Evolutionary conservation across 2,797 vertebrate genomes (phyloP).

Genomic region (Phrynocephalus vlangalii): DNA sequence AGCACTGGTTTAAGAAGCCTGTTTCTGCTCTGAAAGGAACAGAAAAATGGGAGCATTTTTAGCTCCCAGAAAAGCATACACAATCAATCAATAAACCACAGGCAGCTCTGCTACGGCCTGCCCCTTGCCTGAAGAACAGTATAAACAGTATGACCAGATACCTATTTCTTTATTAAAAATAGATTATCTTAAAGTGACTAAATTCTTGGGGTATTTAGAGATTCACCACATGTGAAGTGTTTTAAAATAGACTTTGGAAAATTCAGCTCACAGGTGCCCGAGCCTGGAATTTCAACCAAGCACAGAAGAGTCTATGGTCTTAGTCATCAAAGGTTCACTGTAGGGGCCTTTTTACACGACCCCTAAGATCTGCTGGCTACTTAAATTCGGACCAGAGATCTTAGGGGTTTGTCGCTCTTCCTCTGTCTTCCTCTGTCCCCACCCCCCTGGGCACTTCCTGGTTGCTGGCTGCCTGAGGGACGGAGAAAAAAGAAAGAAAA

Average conservation of each 20-base stretch:
- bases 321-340: background rate
- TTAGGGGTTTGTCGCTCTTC: too few relatives aligned
- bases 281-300: background rate
- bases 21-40: slow-evolving; percentile 2
- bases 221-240: background rate
- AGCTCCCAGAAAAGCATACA: background rate
- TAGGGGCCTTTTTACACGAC: too few relatives aligned
- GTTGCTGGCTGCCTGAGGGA: too few relatives aligned
- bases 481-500: too few relatives aligned
- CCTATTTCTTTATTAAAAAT: slow-evolving; percentile 1
- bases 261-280: background rate
- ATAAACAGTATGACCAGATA: background rate
- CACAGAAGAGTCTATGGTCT: background rate
- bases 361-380: too few relatives aligned
- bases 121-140: background rate
- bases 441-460: too few relatives aligned
- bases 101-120: background rate
- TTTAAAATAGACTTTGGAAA: slow-evolving; percentile 1
- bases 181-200: background rate
- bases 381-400: too few relatives aligned
- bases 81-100: background rate
- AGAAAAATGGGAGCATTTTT: background rate
- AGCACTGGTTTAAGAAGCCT: fast-evolving
- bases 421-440: too few relatives aligned
- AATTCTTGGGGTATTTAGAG: background rate